Conservation (phyloP, 2,113 vertebrate genomes). For the Meriones unguiculatus region DNA sequence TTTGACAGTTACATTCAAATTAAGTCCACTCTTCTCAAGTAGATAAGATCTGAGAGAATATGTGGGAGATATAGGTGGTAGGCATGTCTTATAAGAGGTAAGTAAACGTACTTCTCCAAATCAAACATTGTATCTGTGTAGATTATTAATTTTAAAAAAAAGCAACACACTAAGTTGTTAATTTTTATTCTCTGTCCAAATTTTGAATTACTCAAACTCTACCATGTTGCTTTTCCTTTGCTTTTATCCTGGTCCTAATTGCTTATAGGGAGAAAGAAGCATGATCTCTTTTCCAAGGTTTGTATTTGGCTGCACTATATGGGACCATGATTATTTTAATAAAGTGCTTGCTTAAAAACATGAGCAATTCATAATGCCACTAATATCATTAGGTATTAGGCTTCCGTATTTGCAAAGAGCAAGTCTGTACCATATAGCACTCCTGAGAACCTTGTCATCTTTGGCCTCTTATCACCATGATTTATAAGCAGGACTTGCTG, state of each 20-base stretch:
- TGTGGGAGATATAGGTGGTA: constrained; percentile 70
- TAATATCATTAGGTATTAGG: constrained; percentile 31
- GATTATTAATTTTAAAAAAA: constrained; percentile 79
- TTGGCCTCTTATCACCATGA: background rate
- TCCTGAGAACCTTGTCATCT: background rate
- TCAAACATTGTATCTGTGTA: constrained; percentile 72
- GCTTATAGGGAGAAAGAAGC: constrained; percentile 14
- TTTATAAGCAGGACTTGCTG: background rate
- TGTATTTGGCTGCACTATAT: background rate
- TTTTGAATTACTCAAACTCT: constrained; percentile 65
- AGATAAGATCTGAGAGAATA: constrained; percentile 79
- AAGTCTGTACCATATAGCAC: background rate
- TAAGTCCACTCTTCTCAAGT: constrained; percentile 88
- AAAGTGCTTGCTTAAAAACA: constrained; percentile 57
- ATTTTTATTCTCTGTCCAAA: constrained; percentile 81
- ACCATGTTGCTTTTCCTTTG: constrained; percentile 44
- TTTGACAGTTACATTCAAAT: constrained; percentile 90
- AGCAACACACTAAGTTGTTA: constrained; percentile 68
- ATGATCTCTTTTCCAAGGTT: background rate
- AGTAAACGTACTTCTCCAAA: constrained; percentile 77
- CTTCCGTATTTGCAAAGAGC: background rate
- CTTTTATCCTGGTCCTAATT: constrained; percentile 52
- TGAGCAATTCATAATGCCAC: constrained; percentile 51
- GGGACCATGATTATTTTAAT: constrained; percentile 54
- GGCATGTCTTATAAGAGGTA: constrained; percentile 69